Evolutionary conservation across 1,140 invertebrate species (phyloP), one percentile per base, ranked within the genome.

Genomic region (Rhynchophorus ferrugineus): DNA sequence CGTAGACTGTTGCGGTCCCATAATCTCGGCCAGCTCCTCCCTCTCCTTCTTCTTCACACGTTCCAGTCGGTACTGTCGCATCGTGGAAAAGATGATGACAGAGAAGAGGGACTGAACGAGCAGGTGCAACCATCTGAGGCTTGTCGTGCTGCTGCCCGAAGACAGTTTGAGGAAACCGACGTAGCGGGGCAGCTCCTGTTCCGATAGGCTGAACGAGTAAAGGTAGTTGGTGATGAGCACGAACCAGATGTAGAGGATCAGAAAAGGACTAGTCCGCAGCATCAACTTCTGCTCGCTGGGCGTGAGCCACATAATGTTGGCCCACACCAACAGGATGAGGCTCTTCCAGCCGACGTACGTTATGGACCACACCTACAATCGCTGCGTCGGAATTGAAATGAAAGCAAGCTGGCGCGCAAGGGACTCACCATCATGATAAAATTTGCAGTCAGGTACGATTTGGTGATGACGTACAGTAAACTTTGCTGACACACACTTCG

Each of bases 371-470:
- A 54, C 7, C 50, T 52, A 14, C 35, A 51, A 29, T n/a, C n/a
- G n/a, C n/a, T n/a, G n/a, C n/a, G n/a, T n/a, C n/a, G n/a, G n/a
- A n/a, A n/a, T n/a, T n/a, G n/a, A n/a, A n/a, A n/a, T n/a, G n/a
- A n/a, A n/a, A n/a, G n/a, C n/a, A n/a, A n/a, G n/a, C n/a, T n/a
- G n/a, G 3, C 5, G n/a, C n/a, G 3, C 6, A 7, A 6, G 7
- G 11, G 1, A 44, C 41, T 35, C 44, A 53, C 45, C 52, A 54
- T 48, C 44, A 54, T 54, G 8, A 36, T 36, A 29, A 54, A 54
- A 24, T 54, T 54, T 17, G 37, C 44, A 8, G 18, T 19, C 19
- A 54, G 33, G 17, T 42, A 54, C 2, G 52, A 54, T 14, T 38
- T 37, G 14, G 9, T 19, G 3, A 48, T 54, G 11, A 47, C 24